Evolutionary conservation across 2,797 vertebrate genomes (phyloP).

Genomic region (Brotogeris chrysoptera): DNA sequence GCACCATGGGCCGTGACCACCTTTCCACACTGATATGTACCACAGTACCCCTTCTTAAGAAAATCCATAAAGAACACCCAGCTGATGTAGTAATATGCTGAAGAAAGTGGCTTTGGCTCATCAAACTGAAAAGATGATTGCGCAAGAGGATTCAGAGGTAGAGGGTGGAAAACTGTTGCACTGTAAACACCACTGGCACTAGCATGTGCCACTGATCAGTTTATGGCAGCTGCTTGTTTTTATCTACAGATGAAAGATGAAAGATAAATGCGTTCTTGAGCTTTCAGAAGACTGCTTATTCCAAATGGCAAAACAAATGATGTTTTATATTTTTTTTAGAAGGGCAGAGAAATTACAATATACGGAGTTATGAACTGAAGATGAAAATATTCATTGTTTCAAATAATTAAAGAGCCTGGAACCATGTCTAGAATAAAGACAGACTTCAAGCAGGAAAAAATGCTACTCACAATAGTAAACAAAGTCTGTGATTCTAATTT

Average conservation of each 20-base stretch:
- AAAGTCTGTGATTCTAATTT: neutral
- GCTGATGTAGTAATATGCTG: neutral
- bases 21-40: neutral
- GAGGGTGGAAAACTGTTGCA: neutral
- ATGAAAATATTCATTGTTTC: neutral
- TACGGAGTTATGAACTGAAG: neutral
- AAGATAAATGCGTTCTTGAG: neutral
- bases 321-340: neutral
- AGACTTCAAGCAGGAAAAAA: neutral
- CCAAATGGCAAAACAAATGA: neutral
- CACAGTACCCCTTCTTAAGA: neutral
- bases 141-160: neutral
- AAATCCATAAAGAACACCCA: neutral
- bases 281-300: neutral
- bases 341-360: neutral
- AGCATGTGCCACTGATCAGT: neutral
- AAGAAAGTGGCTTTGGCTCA: neutral
- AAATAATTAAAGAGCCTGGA: neutral
- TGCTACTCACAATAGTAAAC: neutral
- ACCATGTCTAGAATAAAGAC: neutral
- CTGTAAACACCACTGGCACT: neutral
- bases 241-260: neutral
- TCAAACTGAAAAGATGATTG: neutral
- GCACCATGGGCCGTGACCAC: fast-evolving
- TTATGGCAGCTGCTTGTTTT: neutral